Percentiles rank a stretch among this genome's conserved stretches.
phyloP scores from a whole-genome alignment of 2,797 vertebrate genomes.

The Nannoperca obscura region DNA sequence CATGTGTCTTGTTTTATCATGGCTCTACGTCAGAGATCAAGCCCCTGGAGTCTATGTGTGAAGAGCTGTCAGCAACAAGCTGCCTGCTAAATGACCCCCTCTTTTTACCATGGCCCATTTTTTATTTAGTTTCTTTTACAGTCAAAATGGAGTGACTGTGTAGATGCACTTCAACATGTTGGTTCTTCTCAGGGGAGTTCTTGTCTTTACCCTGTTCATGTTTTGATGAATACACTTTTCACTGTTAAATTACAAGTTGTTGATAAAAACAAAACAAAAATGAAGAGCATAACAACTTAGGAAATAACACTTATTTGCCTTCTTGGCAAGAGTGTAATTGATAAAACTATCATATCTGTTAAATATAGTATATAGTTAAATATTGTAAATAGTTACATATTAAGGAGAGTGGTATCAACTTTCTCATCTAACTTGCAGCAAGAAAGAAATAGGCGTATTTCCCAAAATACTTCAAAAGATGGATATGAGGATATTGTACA shows the following conservation, averaged over 20 bases:
- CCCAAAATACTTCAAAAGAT: neutral
- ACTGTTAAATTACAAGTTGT: neutral
- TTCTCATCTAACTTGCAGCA: no score
- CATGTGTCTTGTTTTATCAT: conserved; percentile 22
- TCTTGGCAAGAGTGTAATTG: neutral
- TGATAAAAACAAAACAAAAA: neutral
- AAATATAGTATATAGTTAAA: no score
- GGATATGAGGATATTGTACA: neutral
- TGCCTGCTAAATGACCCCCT: conserved; percentile 16
- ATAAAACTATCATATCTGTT: no score
- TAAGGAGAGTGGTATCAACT: neutral
- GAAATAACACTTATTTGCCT: neutral
- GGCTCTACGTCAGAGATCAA: conserved; percentile 22
- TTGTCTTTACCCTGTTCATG: neutral
- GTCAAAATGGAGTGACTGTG: conserved; percentile 11
- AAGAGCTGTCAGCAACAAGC: conserved; percentile 14
- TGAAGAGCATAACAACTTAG: neutral
- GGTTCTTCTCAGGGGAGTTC: neutral
- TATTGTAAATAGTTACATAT: neutral
- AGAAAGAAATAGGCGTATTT: no score
- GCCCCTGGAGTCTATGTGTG: conserved; percentile 16
- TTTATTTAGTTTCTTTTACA: neutral
- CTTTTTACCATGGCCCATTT: neutral
- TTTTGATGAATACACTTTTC: neutral
- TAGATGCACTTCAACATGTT: neutral